These are phyloP conservation scores for Catharus bicknelli DNA, from an alignment of 2,113 vertebrate species.

Conservation along the genomic window DNA sequence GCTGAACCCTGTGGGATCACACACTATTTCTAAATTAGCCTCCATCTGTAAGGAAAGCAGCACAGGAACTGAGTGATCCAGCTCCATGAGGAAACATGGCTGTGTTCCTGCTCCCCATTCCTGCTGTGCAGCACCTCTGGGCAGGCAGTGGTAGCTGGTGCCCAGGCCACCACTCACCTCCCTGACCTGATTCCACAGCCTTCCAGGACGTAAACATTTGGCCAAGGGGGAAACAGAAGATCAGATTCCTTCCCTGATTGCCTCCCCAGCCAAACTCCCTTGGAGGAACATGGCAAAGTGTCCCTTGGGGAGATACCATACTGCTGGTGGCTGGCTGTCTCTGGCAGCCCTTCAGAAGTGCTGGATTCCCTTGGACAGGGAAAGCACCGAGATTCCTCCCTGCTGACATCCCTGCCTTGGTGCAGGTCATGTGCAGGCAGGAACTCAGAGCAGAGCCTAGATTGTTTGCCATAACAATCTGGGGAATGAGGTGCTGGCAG, in stretches of 20 bases:
- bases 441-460: not conserved
- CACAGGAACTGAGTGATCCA: not conserved
- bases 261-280: not conserved
- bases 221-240: not conserved
- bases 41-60: not conserved
- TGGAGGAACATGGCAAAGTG: not conserved
- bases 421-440: not conserved
- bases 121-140: fast-evolving
- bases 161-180: not conserved
- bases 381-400: not conserved
- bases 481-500: not conserved
- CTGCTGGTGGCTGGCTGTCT: not conserved
- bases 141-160: not conserved
- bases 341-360: not conserved
- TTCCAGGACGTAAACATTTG: not conserved
- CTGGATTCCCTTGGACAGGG: not conserved
- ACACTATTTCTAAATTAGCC: not conserved
- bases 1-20: fast-evolving
- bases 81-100: fast-evolving
- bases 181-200: fast-evolving
- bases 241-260: not conserved
- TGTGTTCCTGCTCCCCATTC: not conserved
- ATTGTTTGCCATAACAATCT: not conserved
- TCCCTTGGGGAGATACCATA: fast-evolving
- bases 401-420: not conserved